Evolutionary conservation across 2,888 invertebrate species (phyloP), one percentile per base, ranked within the genome.

Genomic region (Augiades crinisus): DNA sequence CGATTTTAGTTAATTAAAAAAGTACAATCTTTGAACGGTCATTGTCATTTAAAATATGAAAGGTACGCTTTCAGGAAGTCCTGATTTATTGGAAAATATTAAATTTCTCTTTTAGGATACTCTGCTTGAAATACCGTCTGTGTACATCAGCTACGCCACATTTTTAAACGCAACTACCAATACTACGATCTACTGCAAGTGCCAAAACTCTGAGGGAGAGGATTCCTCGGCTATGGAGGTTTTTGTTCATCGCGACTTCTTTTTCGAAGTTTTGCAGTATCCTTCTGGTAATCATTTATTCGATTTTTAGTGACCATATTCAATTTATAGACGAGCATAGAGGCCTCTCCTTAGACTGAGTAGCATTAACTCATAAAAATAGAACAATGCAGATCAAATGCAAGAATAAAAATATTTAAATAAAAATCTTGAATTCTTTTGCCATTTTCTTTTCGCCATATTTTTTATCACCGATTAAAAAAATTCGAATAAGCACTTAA

Each of bases 101-200:
- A 3, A 19, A 19, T 4, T 22, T 6, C 22, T 5, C 47, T 65
- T 65, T 12, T 69, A 80, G 86, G 68, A 64, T 2, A 53, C 65
- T 0, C 46, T 83, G 2, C 46, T 86, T 4, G 76, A 80, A 61
- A 71, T 73, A 16, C 81, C 86, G 5, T 68, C 67, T 0, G 56
- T 70, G 0, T 74, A 75, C 38, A 67, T 85, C 30, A 84, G 76
- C 47, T 85, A 85, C 27, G 65, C 65, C 0, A 69, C 53, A 0
- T 56, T 84, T n/a, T 56, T 66, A 1, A 76, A 73, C 13, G 61
- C 72, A 0, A 72, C 62, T 0, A 56, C 49, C 0, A 85, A 84
- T 30, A 55, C 56, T 1, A 83, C 82, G 1, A 36, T 84, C 2
- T 58, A 56, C 5, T 88, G 87, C 31, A 81, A 74, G 59, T 64